Evolutionary conservation across 2,888 invertebrate species (phyloP).

Genomic region (Augochlorella aurata): DNA sequence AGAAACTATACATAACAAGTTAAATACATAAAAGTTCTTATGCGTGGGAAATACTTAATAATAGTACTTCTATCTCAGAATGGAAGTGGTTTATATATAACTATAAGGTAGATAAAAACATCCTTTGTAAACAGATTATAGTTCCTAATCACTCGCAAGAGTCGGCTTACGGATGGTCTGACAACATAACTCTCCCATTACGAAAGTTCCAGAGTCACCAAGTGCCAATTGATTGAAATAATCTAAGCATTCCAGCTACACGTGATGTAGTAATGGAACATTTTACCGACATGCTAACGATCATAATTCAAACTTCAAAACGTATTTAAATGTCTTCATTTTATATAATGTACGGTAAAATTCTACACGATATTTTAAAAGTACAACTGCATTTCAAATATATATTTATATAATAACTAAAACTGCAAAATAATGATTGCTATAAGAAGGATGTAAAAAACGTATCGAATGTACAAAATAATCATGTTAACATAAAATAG

Average conservation of each 20-base stretch:
- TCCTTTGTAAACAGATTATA: slow-evolving; percentile 61
- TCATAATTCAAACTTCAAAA: slow-evolving; percentile 29
- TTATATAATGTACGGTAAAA: neutral
- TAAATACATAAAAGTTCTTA: neutral
- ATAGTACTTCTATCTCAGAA: slow-evolving; percentile 19
- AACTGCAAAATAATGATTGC: too few species aligned
- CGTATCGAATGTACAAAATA: too few species aligned
- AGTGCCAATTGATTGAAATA: slow-evolving; percentile 67
- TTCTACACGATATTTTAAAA: neutral
- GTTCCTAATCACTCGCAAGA: slow-evolving; percentile 51
- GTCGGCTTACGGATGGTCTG: slow-evolving; percentile 50
- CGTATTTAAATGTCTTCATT: neutral
- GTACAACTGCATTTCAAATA: too few species aligned
- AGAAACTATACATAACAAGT: slow-evolving; percentile 1
- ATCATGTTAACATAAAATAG: too few species aligned
- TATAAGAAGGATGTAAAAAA: too few species aligned
- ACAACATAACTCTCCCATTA: slow-evolving; percentile 60
- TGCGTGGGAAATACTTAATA: neutral
- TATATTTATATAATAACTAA: too few species aligned
- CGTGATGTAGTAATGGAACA: slow-evolving; percentile 62
- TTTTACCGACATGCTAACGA: slow-evolving; percentile 49
- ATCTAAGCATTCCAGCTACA: slow-evolving; percentile 60
- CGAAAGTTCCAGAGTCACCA: slow-evolving; percentile 67
- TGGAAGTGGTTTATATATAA: slow-evolving; percentile 30
- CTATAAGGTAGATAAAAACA: slow-evolving; percentile 45